phyloP scores from a whole-genome alignment of 2,797 vertebrate species.

The Ceryle rudis region DNA sequence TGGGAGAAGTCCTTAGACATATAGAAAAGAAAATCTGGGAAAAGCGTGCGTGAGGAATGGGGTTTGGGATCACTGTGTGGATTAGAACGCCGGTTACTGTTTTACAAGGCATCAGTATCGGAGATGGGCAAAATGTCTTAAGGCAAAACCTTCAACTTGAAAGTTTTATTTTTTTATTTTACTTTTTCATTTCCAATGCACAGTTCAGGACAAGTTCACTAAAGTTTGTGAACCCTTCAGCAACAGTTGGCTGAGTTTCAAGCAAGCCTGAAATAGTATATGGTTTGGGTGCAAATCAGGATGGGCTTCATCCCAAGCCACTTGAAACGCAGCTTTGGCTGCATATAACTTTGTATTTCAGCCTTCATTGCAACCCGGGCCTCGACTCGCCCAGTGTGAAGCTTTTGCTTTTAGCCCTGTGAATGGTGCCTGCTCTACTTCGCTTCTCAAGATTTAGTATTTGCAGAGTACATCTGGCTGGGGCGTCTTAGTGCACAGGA shows the following conservation, averaged over 20 bases:
- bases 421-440: background rate
- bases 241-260: background rate
- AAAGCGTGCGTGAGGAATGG: background rate
- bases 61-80: background rate
- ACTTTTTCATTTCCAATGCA: constrained; percentile 10
- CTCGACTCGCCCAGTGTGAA: background rate
- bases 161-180: constrained; percentile 45
- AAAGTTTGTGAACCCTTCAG: constrained; percentile 14
- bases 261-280: background rate
- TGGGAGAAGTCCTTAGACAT: background rate
- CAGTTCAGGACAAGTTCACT: constrained; percentile 41
- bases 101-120: background rate
- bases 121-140: background rate
- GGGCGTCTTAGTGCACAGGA: background rate
- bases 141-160: background rate
- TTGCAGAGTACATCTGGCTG: background rate
- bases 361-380: background rate
- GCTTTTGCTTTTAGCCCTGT: background rate
- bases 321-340: background rate
- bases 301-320: constrained; percentile 21
- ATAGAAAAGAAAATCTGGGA: background rate
- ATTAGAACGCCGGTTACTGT: background rate
- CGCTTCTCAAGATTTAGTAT: background rate
- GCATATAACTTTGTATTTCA: background rate
- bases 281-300: constrained; percentile 25